These are phyloP conservation scores for Tyrannus savana DNA, from an alignment of 2,113 vertebrate species.

Conservation along the genomic window DNA sequence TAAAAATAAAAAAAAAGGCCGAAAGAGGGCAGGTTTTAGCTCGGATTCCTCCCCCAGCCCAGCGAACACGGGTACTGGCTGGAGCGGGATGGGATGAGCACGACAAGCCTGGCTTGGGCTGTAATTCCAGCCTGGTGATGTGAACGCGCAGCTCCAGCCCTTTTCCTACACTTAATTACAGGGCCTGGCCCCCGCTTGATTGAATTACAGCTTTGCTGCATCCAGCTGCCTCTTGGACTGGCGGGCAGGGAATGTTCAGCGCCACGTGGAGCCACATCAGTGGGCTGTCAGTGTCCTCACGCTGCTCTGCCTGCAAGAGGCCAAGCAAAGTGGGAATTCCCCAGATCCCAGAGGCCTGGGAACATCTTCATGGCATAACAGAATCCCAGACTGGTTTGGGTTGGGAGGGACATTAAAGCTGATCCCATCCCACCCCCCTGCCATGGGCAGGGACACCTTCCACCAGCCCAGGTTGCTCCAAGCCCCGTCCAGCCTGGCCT, in stretches of 20 bases:
- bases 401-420: background rate
- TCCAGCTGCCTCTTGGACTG: background rate
- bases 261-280: accelerated
- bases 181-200: background rate
- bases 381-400: background rate
- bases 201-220: background rate
- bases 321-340: background rate
- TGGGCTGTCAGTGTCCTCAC: background rate
- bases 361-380: background rate
- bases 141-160: background rate
- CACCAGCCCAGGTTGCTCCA: accelerated
- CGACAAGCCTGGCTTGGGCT: background rate
- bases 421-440: background rate
- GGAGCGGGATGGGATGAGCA: background rate
- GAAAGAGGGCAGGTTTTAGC: background rate
- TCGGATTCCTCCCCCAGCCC: background rate
- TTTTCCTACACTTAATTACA: background rate
- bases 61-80: background rate
- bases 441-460: background rate
- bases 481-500: accelerated
- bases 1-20: background rate
- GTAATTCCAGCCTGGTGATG: background rate
- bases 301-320: background rate
- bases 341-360: background rate
- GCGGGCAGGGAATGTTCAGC: background rate